Evolutionary conservation across 1,140 invertebrate species (phyloP).

Genomic region (Rhagoletis zephyria): DNA sequence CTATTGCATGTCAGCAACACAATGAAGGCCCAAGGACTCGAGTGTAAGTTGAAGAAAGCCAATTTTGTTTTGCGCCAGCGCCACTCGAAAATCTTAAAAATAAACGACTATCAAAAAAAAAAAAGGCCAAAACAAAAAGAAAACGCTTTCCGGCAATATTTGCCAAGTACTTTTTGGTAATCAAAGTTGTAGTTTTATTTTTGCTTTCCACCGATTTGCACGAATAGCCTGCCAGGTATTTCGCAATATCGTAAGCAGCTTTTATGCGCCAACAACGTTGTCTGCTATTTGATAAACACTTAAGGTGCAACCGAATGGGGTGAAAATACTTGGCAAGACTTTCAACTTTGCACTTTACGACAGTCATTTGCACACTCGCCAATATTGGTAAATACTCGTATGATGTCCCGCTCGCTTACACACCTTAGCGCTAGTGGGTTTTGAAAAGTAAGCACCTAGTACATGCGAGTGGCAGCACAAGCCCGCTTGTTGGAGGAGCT

Average conservation of each 20-base stretch:
- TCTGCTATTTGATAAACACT: constrained; percentile 51
- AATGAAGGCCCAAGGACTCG: neutral
- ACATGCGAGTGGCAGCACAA: too few relatives aligned
- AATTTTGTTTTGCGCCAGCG: neutral
- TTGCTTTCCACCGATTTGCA: neutral
- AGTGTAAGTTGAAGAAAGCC: neutral
- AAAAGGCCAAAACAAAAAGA: neutral
- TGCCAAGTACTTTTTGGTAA: neutral
- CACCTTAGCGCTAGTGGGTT: too few relatives aligned
- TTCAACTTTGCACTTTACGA: constrained; percentile 43
- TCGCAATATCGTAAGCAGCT: neutral
- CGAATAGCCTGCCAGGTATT: too few relatives aligned
- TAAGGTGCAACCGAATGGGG: constrained; percentile 37
- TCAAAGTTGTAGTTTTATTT: neutral
- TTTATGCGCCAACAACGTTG: neutral
- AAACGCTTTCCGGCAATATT: neutral
- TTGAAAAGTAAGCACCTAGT: too few relatives aligned
- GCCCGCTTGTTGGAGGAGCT: neutral
- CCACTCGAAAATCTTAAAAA: neutral
- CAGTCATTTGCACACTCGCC: neutral
- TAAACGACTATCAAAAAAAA: too few relatives aligned
- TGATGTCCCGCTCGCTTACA: neutral
- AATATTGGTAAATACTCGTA: neutral
- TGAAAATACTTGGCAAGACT: constrained; percentile 50
- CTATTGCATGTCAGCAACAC: neutral